A percentile compares a stretch with the other conserved stretches of the same genome.
Conservation (phyloP, 2,888 invertebrate species). For the Hypolimnas misippus region DNA sequence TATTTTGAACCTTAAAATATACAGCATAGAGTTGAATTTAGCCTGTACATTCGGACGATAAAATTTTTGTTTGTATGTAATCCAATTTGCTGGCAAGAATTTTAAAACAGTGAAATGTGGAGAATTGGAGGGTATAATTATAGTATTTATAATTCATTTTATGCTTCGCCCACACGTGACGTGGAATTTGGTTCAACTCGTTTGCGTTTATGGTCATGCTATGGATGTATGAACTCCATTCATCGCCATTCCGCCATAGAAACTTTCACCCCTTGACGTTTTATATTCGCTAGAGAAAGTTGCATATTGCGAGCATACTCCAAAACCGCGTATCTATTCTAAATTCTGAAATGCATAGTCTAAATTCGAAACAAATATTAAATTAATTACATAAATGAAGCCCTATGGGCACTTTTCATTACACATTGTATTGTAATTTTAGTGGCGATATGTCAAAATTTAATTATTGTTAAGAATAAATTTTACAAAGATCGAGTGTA, state of each 20-base stretch:
- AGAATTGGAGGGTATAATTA: slow-evolving; percentile 16
- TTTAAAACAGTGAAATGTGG: slow-evolving; percentile 16
- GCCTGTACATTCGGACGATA: neutral
- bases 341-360: too few relatives aligned
- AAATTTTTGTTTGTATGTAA: slow-evolving; percentile 22
- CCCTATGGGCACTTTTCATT: too few relatives aligned
- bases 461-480: too few relatives aligned
- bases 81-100: slow-evolving; percentile 20
- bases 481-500: too few relatives aligned
- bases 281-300: too few relatives aligned
- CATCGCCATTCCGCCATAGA: neutral
- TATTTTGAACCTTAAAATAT: neutral
- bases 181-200: neutral
- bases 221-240: neutral
- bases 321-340: too few relatives aligned
- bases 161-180: neutral
- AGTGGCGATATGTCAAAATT: too few relatives aligned
- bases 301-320: too few relatives aligned
- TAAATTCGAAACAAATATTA: too few relatives aligned
- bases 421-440: too few relatives aligned
- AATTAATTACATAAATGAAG: too few relatives aligned
- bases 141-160: slow-evolving; percentile 18
- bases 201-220: neutral
- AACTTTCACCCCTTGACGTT: neutral
- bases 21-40: neutral